A percentile compares a stretch with the other conserved stretches of the same genome.
Evolutionary conservation across 30 jellyfish, hydroid and myxozoan species (phyloP).

Genomic region (Sanderia malayensis): DNA sequence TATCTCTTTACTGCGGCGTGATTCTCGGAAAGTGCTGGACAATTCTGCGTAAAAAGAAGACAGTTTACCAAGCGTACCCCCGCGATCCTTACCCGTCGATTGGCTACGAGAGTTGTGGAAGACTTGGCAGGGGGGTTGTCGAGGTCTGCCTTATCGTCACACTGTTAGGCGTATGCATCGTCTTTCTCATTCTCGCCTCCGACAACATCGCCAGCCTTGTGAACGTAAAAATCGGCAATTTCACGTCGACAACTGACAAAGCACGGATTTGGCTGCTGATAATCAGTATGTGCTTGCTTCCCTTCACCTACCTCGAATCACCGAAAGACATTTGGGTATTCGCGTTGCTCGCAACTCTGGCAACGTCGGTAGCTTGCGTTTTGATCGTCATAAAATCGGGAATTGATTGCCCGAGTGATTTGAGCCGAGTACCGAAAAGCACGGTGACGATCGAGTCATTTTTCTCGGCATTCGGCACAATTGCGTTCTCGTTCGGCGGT

Average conservation of each 20-base stretch:
- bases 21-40: constrained; percentile 86
- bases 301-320: constrained; percentile 65
- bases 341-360: constrained; percentile 51
- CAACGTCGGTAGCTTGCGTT: constrained; percentile 55
- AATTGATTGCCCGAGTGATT: constrained; percentile 42
- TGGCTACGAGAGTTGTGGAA: constrained; percentile 73
- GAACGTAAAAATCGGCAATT: constrained; percentile 49
- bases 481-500: constrained; percentile 91
- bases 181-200: constrained; percentile 76
- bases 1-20: constrained; percentile 76
- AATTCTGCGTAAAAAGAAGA: constrained; percentile 34
- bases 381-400: constrained; percentile 38
- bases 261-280: constrained; percentile 64
- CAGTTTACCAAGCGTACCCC: constrained; percentile 41
- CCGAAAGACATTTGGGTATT: constrained; percentile 71
- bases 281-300: constrained; percentile 48
- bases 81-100: constrained; percentile 96
- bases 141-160: constrained; percentile 76
- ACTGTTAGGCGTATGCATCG: constrained; percentile 81
- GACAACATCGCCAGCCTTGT: constrained; percentile 71
- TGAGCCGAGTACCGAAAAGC: constrained; percentile 23
- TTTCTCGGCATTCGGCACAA: constrained; percentile 86
- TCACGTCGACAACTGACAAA: constrained; percentile 27
- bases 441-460: constrained; percentile 63
- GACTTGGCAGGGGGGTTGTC: constrained; percentile 67